phyloP scores from a whole-genome alignment of 2,797 vertebrate species.

The Sebastes nivosus region DNA sequence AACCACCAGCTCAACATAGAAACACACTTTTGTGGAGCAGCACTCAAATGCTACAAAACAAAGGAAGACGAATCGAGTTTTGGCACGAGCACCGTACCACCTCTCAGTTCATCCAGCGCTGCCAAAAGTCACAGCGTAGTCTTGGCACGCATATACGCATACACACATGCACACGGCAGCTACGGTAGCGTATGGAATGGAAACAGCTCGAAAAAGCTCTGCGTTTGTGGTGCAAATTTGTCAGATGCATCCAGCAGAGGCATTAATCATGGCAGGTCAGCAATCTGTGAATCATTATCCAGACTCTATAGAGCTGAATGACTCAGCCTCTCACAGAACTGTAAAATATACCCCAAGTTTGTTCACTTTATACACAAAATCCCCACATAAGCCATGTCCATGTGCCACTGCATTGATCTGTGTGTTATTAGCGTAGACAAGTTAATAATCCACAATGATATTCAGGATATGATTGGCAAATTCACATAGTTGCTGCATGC shows the following conservation, averaged over 20 bases:
- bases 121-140: slow-evolving; percentile 38
- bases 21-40: background rate
- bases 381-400: slow-evolving; percentile 4
- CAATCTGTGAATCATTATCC: slow-evolving; percentile 63
- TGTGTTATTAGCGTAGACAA: slow-evolving; percentile 1
- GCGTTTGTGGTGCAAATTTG: slow-evolving; percentile 51
- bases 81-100: slow-evolving; percentile 8
- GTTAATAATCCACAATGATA: slow-evolving; percentile 18
- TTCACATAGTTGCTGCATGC: slow-evolving; percentile 2
- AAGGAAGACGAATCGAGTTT: background rate
- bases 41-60: background rate
- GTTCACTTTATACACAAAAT: slow-evolving; percentile 13
- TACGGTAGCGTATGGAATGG: slow-evolving; percentile 16
- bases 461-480: background rate
- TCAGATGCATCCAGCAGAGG: slow-evolving; percentile 39
- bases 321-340: slow-evolving; percentile 38
- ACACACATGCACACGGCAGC: slow-evolving; percentile 24
- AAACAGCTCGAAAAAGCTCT: slow-evolving; percentile 29
- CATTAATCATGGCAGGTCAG: slow-evolving; percentile 65
- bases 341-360: slow-evolving; percentile 7
- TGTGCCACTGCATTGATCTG: slow-evolving; percentile 2
- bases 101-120: background rate
- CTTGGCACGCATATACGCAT: slow-evolving; percentile 21
- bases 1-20: background rate
- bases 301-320: slow-evolving; percentile 21